phyloP scores from a whole-genome alignment of 2,888 invertebrate genomes.

The Pristionchus maxplancki region DNA sequence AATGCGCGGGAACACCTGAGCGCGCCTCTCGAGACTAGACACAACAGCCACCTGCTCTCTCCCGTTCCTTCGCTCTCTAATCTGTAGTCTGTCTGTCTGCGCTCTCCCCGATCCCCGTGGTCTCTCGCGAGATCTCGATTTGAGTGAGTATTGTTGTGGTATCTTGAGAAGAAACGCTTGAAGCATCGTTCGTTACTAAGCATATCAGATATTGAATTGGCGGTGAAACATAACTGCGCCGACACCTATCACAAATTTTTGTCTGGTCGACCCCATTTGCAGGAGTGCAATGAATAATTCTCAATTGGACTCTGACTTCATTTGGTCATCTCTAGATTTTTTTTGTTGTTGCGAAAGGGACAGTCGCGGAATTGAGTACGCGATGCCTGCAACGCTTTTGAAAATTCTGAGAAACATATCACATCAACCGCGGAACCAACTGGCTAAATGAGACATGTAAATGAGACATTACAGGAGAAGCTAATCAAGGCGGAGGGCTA shows the following conservation, averaged over 20 bases:
- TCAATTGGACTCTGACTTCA: too few relatives aligned
- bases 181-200: background rate
- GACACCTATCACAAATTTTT: too few relatives aligned
- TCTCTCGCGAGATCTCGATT: background rate
- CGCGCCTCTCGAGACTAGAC: background rate
- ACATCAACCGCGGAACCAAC: too few relatives aligned
- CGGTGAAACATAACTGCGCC: background rate
- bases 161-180: background rate
- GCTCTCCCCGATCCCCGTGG: background rate
- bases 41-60: constrained; percentile 1
- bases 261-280: too few relatives aligned
- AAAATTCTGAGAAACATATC: too few relatives aligned
- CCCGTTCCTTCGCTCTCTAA: background rate
- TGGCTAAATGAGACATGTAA: too few relatives aligned
- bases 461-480: constrained; percentile 37
- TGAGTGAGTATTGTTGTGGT: background rate
- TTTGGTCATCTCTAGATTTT: too few relatives aligned
- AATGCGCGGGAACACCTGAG: constrained; percentile 34
- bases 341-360: too few relatives aligned
- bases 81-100: background rate
- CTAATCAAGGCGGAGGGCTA: constrained; percentile 10
- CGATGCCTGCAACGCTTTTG: too few relatives aligned
- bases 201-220: background rate
- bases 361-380: too few relatives aligned
- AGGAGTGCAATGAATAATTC: too few relatives aligned